Percentiles rank a stretch among this genome's conserved stretches.
These are phyloP conservation scores for Synchiropus splendidus DNA, from an alignment of 2,113 vertebrate species.

Conservation along the genomic window DNA sequence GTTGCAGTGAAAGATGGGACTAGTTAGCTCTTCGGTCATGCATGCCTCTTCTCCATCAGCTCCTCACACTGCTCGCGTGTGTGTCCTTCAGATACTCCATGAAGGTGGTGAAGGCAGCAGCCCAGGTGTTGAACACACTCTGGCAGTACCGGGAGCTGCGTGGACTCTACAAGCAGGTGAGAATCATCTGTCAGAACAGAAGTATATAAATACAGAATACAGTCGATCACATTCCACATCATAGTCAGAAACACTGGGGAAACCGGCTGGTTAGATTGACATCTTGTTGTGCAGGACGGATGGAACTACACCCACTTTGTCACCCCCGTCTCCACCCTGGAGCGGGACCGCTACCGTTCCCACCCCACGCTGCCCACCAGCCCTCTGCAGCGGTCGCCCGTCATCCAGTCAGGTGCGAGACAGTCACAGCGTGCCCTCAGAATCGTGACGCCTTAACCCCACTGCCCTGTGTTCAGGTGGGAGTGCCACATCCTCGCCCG, in stretches of 20 bases:
- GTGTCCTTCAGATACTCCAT: conserved; percentile 74
- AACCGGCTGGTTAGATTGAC: too few relatives aligned
- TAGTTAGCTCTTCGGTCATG: too few relatives aligned
- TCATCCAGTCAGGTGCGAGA: conserved; percentile 88
- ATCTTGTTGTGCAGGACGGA: conserved; percentile 72
- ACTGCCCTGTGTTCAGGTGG: conserved; percentile 67
- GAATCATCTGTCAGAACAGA: too few relatives aligned
- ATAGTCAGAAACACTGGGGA: too few relatives aligned
- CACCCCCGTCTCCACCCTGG: conserved; percentile 90
- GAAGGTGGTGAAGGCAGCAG: conserved; percentile 95
- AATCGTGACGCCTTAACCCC: too few relatives aligned
- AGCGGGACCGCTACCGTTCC: conserved; percentile 91
- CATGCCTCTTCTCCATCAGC: too few relatives aligned
- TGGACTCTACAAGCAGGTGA: conserved; percentile 95
- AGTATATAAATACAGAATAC: too few relatives aligned
- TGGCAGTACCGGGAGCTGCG: conserved; percentile 98
- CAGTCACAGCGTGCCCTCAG: too few relatives aligned
- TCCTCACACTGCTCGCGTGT: not conserved
- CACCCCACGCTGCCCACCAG: conserved; percentile 90
- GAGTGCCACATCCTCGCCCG: conserved; percentile 93
- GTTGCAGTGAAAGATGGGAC: too few relatives aligned
- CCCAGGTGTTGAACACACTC: conserved; percentile 92
- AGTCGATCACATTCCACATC: too few relatives aligned
- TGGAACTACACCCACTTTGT: conserved; percentile 98
- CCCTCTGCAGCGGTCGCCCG: conserved; percentile 88